These are phyloP conservation scores for Brachionus asplanchnoidis DNA, from an alignment of 1,140 invertebrate species.

Conservation along the genomic window DNA sequence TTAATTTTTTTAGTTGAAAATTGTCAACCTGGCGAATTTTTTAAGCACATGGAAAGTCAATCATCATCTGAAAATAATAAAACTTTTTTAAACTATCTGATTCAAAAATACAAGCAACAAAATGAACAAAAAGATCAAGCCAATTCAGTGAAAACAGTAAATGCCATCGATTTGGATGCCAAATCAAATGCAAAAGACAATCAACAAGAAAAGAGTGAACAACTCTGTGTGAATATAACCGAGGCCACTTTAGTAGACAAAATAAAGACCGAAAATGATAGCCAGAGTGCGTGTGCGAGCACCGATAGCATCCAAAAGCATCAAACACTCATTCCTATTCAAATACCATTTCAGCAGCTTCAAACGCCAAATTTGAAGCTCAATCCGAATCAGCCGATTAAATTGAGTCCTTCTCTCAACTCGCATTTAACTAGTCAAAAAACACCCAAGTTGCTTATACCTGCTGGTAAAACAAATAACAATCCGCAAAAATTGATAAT, in stretches of 20 bases:
- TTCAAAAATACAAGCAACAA: constrained; percentile 12
- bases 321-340: neutral
- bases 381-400: neutral
- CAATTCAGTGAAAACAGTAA: neutral
- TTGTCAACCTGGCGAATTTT: neutral
- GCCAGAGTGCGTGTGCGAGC: neutral
- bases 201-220: neutral
- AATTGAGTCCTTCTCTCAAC: neutral
- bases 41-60: neutral
- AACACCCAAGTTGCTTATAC: neutral
- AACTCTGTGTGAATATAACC: neutral
- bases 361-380: neutral
- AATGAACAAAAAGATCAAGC: neutral
- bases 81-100: neutral
- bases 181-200: neutral
- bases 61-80: neutral
- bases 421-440: neutral
- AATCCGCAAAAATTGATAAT: constrained; percentile 16
- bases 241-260: neutral
- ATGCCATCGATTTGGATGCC: neutral
- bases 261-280: neutral
- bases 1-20: constrained; percentile 12
- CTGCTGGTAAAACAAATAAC: neutral
- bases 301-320: neutral
- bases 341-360: neutral